These are phyloP conservation scores for Drosophila dives DNA, from an alignment of 2,888 invertebrate species.

Conservation along the genomic window DNA sequence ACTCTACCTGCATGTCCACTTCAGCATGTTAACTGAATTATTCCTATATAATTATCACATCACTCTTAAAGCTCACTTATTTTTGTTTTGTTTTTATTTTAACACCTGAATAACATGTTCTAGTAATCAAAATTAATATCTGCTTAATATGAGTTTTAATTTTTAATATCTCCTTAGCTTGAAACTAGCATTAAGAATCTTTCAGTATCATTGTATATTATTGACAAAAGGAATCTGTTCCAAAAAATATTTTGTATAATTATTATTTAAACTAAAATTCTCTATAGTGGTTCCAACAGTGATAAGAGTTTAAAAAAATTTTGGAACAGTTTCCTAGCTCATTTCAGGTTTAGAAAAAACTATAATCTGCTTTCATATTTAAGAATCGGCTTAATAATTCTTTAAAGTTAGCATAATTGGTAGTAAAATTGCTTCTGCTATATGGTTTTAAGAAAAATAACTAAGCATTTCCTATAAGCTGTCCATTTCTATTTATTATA, in stretches of 20 bases:
- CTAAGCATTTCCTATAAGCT: constrained; percentile 61
- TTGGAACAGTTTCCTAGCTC: constrained; percentile 33
- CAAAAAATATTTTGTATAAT: background rate
- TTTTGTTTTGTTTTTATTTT: constrained; percentile 1
- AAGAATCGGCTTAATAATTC: constrained; percentile 11
- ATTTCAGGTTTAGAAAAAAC: constrained; percentile 19
- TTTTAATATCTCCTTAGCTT: background rate
- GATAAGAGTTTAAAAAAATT: background rate
- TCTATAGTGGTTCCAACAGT: background rate
- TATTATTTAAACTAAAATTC: background rate
- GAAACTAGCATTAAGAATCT: constrained; percentile 7
- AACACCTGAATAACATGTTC: background rate
- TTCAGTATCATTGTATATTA: constrained; percentile 4
- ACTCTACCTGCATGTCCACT: constrained; percentile 23
- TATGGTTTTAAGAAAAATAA: constrained; percentile 28
- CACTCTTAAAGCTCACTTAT: constrained; percentile 14
- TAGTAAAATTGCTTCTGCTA: constrained; percentile 29
- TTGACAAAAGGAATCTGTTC: constrained; percentile 20
- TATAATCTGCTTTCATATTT: constrained; percentile 35
- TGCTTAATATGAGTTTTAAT: constrained; percentile 2
- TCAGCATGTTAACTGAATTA: constrained; percentile 26
- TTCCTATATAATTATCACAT: constrained; percentile 11
- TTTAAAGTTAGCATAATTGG: constrained; percentile 22
- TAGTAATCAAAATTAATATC: background rate
- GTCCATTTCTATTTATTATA: constrained; percentile 48